Base-by-base conservation (phyloP, 2,888 invertebrate species). In the Caenorhabditis auriculariae region DNA sequence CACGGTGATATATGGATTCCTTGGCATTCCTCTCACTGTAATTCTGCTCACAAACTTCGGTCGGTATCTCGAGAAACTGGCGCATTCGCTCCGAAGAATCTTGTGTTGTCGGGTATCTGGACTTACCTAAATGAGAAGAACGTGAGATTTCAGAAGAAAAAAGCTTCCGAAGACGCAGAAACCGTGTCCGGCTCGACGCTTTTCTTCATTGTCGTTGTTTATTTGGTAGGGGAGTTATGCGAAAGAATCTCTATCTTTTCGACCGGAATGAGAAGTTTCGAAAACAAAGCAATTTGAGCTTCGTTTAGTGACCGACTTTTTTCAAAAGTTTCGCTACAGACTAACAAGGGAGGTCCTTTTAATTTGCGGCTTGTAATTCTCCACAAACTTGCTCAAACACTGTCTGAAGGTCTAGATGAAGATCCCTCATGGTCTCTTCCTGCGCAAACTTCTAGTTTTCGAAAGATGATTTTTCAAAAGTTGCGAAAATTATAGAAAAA, bases 21-120 rank as follows among this genome's bases (percentile, higher is more conserved):
- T 79, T 27, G 79, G 79, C 6, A 78, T 79, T 29, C 79, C 79
- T 0, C 54, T 80, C 21, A 78, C 78, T 7, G 78, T 79, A 12
- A 79, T 79, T 28, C 66, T 79, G n/a, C 64, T 79, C 32, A 75
- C 79, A 4, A 79, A 79, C 43, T 67, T 79, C 39, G 79, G 79
- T 24, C 58, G 77, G 58, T 79, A 77, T 49, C 49, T 79, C 15
- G 77, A 77, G 35, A 52, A 61, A 5, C 46, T 72, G 39, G 77
- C 78, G 21, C 55, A 66, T 6, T 54, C 57, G n/a, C 51, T 65
- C n/a, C 21, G 64, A 39, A 37, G 53, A 26, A 50, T 50, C 35
- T 21, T 59, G 6, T 47, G 44, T 9, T 58, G 51, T 45, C 21
- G 24, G 35, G 42, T 44, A 19, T 49, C 9, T 23, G 26, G 38